These are phyloP conservation scores for Sinonovacula constricta DNA, from an alignment of 1,140 invertebrate species.

Conservation along the genomic window DNA sequence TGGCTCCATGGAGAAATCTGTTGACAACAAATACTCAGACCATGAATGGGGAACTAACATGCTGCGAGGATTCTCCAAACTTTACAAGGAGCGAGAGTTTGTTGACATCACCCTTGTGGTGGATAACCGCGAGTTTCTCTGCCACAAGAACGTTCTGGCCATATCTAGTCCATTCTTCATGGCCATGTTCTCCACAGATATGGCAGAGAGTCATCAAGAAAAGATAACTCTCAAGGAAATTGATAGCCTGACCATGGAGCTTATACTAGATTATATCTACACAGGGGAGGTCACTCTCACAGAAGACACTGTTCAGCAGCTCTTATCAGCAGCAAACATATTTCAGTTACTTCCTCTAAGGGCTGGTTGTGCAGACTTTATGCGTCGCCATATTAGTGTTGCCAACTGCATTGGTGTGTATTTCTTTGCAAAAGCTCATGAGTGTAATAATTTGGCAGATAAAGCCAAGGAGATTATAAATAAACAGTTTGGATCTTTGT, in stretches of 20 bases:
- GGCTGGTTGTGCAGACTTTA: constrained; percentile 75
- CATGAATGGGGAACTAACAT: constrained; percentile 66
- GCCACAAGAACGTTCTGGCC: constrained; percentile 80
- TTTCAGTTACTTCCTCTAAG: constrained; percentile 79
- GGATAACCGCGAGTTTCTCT: constrained; percentile 78
- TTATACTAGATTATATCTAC: constrained; percentile 82
- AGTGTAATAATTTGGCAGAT: constrained; percentile 71
- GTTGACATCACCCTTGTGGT: constrained; percentile 80
- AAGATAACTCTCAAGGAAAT: constrained; percentile 81
- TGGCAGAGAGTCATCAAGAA: constrained; percentile 79
- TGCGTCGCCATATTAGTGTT: constrained; percentile 75
- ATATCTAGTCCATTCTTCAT: constrained; percentile 81
- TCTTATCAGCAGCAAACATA: constrained; percentile 82
- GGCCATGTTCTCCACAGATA: constrained; percentile 80
- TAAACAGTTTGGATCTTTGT: constrained; percentile 71
- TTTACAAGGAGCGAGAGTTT: constrained; percentile 79
- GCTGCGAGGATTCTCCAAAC: constrained; percentile 80
- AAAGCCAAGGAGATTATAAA: constrained; percentile 76
- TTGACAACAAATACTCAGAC: constrained; percentile 66
- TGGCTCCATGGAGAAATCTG: constrained; percentile 45
- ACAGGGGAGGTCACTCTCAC: constrained; percentile 80
- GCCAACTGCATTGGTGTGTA: constrained; percentile 76
- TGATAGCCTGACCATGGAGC: constrained; percentile 79
- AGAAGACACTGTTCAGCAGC: constrained; percentile 81
- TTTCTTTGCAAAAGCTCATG: constrained; percentile 76